These are phyloP conservation scores for Delichon dasypus DNA, from an alignment of 2,797 vertebrate species.

Conservation along the genomic window DNA sequence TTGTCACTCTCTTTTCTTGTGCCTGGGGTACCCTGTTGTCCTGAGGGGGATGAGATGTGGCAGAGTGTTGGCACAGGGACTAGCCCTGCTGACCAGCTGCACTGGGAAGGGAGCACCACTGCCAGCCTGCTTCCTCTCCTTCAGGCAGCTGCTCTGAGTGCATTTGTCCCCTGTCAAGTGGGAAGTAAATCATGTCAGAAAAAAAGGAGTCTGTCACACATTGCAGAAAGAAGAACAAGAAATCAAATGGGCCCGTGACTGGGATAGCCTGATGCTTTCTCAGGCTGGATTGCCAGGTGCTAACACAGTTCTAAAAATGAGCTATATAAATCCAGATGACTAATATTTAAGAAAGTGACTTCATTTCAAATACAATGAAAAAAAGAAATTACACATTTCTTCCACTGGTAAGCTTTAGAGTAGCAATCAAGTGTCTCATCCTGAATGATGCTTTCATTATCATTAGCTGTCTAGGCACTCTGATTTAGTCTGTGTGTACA, in stretches of 20 bases:
- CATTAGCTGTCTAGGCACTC: slow-evolving; percentile 26
- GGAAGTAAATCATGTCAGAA: neutral
- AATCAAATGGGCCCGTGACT: neutral
- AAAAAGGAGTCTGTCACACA: neutral
- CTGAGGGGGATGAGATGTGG: neutral
- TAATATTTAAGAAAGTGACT: slow-evolving; percentile 40
- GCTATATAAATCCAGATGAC: slow-evolving; percentile 29
- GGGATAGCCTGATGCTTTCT: slow-evolving; percentile 20
- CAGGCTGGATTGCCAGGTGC: slow-evolving; percentile 32
- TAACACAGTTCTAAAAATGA: slow-evolving; percentile 30
- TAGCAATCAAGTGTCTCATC: slow-evolving; percentile 25
- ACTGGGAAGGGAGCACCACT: neutral
- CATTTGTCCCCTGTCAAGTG: neutral
- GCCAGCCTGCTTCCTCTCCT: neutral
- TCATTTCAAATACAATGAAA: slow-evolving; percentile 31
- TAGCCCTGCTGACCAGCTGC: neutral
- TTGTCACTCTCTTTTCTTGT: neutral
- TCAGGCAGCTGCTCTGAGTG: neutral
- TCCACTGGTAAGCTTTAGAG: slow-evolving; percentile 12
- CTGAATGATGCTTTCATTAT: slow-evolving; percentile 33
- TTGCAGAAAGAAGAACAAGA: neutral
- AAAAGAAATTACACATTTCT: slow-evolving; percentile 11
- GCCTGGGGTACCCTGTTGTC: neutral
- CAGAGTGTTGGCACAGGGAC: neutral
- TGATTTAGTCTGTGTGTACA: slow-evolving; percentile 12